Evolutionary conservation across 2,888 invertebrate species (phyloP), one percentile per base, ranked within the genome.

Genomic region (Alitta virens): DNA sequence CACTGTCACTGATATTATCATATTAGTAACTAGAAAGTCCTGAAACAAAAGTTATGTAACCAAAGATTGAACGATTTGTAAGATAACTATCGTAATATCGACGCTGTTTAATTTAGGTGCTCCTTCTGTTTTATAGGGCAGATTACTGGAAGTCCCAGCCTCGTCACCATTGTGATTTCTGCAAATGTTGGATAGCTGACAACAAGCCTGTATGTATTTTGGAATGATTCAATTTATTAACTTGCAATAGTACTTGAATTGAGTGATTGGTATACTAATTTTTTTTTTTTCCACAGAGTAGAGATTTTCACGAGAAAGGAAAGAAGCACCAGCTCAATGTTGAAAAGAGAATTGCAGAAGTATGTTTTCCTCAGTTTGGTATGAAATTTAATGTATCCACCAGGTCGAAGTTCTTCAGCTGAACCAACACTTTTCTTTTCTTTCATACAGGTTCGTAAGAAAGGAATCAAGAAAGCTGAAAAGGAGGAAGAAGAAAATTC

Each of bases 171-270:
- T 98, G 98, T 79, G 95, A 97, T 72, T 94, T 94, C 83, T 98
- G 98, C 84, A 96, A 97, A 83, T 96, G 96, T 79, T 98, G 97
- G 97, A 91, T 95, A 74, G 92, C 95, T 60, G 96, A 97, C 82
- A 98, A 98, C 80, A 94, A 93, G 86, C 91, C 94, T 59, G 85
- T 85, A 76, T 81, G 82, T n/a, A n/a, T 21, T 25, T 16, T 7
- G 9, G 24, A 16, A 18, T 52, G 18, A 16, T 24, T 24, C 23
- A 23, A 16, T 9, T 21, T 21, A 18, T 18, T 38, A 18, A 40
- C 40, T n/a, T 40, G 38, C 18, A 55, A 33, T 7, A 55, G 1
- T 9, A 21, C 5, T 24, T 26, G 33, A 7, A 33, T 57, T 18
- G 16, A 21, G 38, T 56, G 18, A 38, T 56, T 18, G 62, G 14